These are phyloP conservation scores for Ophion slaviceki DNA, from an alignment of 2,888 invertebrate species.

Conservation along the genomic window DNA sequence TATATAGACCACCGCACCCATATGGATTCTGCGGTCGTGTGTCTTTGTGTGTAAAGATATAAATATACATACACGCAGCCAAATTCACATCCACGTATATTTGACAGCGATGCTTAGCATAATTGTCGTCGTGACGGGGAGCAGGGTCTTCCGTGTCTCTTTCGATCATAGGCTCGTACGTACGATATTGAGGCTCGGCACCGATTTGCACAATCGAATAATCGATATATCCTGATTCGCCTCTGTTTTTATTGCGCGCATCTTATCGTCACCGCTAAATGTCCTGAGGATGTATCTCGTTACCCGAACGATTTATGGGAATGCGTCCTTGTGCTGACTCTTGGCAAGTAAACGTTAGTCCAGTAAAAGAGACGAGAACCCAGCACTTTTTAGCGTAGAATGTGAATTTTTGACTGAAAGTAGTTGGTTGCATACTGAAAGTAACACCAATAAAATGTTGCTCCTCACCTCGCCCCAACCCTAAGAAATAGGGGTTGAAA, in stretches of 20 bases:
- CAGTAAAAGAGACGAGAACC: too few relatives aligned
- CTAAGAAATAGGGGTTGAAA: too few relatives aligned
- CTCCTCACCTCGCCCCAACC: too few relatives aligned
- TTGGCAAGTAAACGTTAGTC: too few relatives aligned
- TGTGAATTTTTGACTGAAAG: too few relatives aligned
- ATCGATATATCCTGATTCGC: not conserved
- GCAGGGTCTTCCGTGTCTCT: conserved; percentile 53
- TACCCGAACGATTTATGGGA: too few relatives aligned
- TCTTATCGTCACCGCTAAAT: not conserved
- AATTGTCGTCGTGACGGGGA: conserved; percentile 29
- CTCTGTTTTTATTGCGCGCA: not conserved
- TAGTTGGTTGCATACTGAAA: too few relatives aligned
- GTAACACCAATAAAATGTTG: too few relatives aligned
- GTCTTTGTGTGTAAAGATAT: too few relatives aligned
- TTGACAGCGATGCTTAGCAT: conserved; percentile 38
- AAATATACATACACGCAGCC: not conserved
- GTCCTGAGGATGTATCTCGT: too few relatives aligned
- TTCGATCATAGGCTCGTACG: conserved; percentile 56
- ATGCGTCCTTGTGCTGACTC: too few relatives aligned
- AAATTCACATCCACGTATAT: conserved; percentile 29
- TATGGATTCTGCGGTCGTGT: conserved; percentile 43
- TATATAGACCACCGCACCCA: conserved; percentile 42
- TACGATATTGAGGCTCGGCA: conserved; percentile 64
- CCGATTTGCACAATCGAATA: conserved; percentile 14
- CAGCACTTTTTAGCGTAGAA: too few relatives aligned